Percentiles rank a stretch among this genome's conserved stretches.
phyloP scores from a whole-genome alignment of 2,113 vertebrate genomes.

The Boulengeromyrus knoepffleri region DNA sequence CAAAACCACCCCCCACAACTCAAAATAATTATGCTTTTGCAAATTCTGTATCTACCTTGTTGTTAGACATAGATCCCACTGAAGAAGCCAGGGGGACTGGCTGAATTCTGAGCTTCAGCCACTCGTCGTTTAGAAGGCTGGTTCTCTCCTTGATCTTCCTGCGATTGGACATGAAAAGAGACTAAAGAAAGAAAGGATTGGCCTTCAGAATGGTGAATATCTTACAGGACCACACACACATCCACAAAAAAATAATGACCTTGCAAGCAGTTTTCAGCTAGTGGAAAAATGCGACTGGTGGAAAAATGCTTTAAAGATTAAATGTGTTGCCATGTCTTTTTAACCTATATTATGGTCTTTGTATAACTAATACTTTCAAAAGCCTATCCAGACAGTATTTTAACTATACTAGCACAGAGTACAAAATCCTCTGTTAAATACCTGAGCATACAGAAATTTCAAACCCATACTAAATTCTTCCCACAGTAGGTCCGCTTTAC shows the following conservation, averaged over 20 bases:
- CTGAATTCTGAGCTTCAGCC: conserved; percentile 86
- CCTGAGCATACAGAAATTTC: background rate
- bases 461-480: background rate
- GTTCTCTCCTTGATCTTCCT: conserved; percentile 82
- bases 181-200: conserved; percentile 48
- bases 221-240: conserved; percentile 12
- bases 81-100: conserved; percentile 76
- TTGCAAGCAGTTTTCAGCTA: conserved; percentile 6
- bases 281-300: background rate
- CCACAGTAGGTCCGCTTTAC: background rate
- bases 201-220: background rate
- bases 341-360: background rate
- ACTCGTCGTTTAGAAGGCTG: conserved; percentile 80
- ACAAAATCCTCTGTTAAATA: background rate
- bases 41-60: conserved; percentile 66
- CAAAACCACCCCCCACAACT: background rate
- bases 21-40: background rate
- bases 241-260: conserved; percentile 17
- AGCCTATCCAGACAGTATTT: background rate
- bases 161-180: conserved; percentile 82
- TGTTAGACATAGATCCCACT: conserved; percentile 66
- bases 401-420: background rate
- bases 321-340: background rate
- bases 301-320: background rate
- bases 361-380: background rate